Conservation (phyloP, 1,140 invertebrate species). For the Hypsibius dujardini region DNA sequence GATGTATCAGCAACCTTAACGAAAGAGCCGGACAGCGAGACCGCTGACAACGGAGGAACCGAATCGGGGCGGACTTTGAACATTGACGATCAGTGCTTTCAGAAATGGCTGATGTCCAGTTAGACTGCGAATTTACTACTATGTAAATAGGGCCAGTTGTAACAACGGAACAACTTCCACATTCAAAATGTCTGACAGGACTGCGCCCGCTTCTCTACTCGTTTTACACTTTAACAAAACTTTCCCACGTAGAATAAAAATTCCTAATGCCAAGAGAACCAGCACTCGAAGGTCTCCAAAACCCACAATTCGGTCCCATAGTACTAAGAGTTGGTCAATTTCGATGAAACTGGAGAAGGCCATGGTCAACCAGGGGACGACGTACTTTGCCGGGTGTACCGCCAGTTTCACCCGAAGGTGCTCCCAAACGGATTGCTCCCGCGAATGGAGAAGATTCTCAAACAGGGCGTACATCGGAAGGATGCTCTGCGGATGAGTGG, state of each 20-base stretch:
- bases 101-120: no score
- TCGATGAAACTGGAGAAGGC: background rate
- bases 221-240: background rate
- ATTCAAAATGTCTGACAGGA: conserved; percentile 7
- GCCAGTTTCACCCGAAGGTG: conserved; percentile 44
- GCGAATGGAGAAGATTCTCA: conserved; percentile 69
- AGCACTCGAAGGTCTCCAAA: background rate
- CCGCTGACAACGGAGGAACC: no score
- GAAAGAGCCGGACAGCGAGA: no score
- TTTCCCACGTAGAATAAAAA: background rate
- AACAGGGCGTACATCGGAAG: conserved; percentile 60
- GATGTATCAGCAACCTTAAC: no score
- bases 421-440: conserved; percentile 70
- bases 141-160: background rate
- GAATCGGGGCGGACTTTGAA: no score
- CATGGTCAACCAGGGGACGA: conserved; percentile 9
- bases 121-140: background rate
- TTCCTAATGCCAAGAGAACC: background rate
- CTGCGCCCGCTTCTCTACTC: background rate
- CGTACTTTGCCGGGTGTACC: background rate
- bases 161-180: background rate
- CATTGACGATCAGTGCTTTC: no score
- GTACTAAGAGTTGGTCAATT: conserved; percentile 5
- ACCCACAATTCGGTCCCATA: conserved; percentile 11
- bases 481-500: conserved; percentile 69